These are phyloP conservation scores for Menura novaehollandiae DNA, from an alignment of 2,113 vertebrate species.

Conservation along the genomic window DNA sequence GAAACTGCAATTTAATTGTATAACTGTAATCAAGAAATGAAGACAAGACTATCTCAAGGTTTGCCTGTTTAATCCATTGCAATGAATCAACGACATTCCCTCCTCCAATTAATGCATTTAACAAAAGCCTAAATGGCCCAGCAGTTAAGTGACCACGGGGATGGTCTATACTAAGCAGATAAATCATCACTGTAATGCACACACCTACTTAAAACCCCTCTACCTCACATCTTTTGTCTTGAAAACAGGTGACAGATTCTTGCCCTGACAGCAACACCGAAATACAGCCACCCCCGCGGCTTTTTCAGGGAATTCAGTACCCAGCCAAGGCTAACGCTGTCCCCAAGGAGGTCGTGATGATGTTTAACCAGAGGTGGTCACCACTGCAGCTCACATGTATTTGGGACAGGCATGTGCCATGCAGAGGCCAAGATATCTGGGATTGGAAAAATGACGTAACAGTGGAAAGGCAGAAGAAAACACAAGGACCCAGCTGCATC, in stretches of 20 bases:
- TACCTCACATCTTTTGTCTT: neutral
- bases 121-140: constrained; percentile 32
- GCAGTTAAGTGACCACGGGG: neutral
- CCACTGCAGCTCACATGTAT: neutral
- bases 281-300: neutral
- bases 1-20: neutral
- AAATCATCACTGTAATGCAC: neutral
- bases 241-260: neutral
- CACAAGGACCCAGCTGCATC: neutral
- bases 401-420: neutral
- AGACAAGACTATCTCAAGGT: neutral
- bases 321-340: rapidly evolving
- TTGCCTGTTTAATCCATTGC: neutral
- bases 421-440: neutral
- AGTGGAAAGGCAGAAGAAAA: neutral
- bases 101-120: neutral
- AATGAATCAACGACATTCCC: neutral
- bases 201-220: neutral
- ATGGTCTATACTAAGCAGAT: neutral
- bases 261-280: neutral
- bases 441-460: neutral
- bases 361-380: neutral
- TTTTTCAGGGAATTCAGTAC: neutral
- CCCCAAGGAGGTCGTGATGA: neutral
- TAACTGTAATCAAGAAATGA: constrained; percentile 28